phyloP scores from a whole-genome alignment of 2,888 invertebrate species.

The Stenichneumon culpator region DNA sequence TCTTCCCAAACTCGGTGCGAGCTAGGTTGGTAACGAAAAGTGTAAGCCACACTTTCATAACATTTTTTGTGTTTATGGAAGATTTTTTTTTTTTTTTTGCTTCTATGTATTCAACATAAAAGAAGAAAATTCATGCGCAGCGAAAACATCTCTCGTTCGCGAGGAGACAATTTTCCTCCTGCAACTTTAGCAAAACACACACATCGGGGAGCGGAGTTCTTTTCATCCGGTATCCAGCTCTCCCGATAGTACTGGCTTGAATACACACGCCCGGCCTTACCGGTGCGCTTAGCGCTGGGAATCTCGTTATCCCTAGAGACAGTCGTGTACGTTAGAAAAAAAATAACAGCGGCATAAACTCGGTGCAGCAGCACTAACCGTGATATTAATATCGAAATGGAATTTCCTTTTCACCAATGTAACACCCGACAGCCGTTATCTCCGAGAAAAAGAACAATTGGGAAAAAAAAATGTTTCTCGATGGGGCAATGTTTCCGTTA shows the following conservation, averaged over 20 bases:
- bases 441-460: background rate
- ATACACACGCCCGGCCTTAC: constrained; percentile 6
- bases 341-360: constrained; percentile 9
- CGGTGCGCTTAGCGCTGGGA: background rate
- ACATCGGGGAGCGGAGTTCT: background rate
- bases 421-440: constrained; percentile 17
- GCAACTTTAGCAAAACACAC: background rate
- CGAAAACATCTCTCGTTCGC: background rate
- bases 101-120: background rate
- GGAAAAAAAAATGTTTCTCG: constrained; percentile 6
- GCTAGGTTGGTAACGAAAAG: background rate
- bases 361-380: constrained; percentile 11
- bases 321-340: constrained; percentile 1
- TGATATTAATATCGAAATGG: constrained; percentile 41
- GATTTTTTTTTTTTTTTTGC: background rate
- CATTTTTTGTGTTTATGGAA: background rate
- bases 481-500: background rate
- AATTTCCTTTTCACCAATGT: constrained; percentile 23
- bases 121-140: background rate
- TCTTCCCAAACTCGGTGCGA: too few species aligned
- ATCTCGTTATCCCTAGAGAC: constrained; percentile 21
- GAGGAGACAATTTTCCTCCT: background rate
- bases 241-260: constrained; percentile 1
- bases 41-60: background rate
- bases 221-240: constrained; percentile 1